Conservation (phyloP, 2,888 invertebrate species). For the Sturmia bella region DNA sequence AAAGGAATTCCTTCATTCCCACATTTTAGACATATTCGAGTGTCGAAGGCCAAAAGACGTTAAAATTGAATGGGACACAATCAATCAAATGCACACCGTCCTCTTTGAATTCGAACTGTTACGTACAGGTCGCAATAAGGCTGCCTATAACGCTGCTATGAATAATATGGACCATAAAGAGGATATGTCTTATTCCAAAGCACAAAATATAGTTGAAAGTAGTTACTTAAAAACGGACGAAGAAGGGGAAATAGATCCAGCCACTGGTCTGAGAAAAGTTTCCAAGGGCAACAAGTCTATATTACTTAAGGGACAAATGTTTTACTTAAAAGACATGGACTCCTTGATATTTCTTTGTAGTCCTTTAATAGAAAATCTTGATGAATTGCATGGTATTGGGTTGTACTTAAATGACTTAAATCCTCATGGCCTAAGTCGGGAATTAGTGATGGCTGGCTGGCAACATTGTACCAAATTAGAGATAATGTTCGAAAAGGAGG, state of each 20-base stretch:
- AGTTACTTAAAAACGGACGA: constrained; percentile 54
- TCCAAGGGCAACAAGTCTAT: constrained; percentile 83
- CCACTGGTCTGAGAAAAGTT: constrained; percentile 74
- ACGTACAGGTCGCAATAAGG: constrained; percentile 82
- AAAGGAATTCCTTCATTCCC: constrained; percentile 85
- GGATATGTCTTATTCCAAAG: constrained; percentile 75
- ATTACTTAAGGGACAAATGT: constrained; percentile 92
- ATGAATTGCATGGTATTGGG: constrained; percentile 90
- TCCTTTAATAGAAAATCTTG: constrained; percentile 93
- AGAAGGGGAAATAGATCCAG: constrained; percentile 70
- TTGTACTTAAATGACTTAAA: constrained; percentile 92
- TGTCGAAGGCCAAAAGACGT: constrained; percentile 91
- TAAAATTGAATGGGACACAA: constrained; percentile 92
- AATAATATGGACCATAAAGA: constrained; percentile 78
- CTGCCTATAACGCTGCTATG: constrained; percentile 75
- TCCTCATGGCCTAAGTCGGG: constrained; percentile 91
- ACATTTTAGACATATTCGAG: constrained; percentile 87
- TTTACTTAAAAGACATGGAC: constrained; percentile 90
- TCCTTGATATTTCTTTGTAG: constrained; percentile 93
- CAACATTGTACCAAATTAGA: constrained; percentile 91
- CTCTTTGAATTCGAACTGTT: constrained; percentile 92
- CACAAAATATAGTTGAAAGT: constrained; percentile 58
- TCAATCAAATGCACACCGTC: constrained; percentile 90
- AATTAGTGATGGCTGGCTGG: constrained; percentile 92
- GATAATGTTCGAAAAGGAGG: constrained; percentile 91